Conservation (phyloP, 2,113 vertebrate species). For the Columbina picui region DNA sequence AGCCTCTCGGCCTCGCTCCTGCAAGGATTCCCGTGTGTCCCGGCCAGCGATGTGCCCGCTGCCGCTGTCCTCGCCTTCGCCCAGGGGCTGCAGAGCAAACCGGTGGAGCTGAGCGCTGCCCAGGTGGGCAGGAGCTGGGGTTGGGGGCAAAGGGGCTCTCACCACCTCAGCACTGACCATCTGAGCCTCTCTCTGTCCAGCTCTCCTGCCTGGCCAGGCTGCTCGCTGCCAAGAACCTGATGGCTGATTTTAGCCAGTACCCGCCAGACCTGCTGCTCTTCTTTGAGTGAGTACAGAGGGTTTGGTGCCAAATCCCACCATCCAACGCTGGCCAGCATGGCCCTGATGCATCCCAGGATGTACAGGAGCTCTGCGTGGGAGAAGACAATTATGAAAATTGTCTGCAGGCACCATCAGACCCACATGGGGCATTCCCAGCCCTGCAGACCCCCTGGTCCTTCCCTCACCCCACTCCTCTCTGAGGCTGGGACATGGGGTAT, state of each 20-base stretch:
- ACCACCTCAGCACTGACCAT: accelerated
- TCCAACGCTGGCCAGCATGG: accelerated
- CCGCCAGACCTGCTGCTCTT: slow-evolving; percentile 64
- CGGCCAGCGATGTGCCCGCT: not conserved
- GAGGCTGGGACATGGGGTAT: not conserved
- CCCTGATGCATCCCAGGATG: accelerated
- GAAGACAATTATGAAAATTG: accelerated
- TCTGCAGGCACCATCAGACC: not conserved
- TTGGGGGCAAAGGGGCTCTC: not conserved
- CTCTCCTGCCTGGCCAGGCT: slow-evolving; percentile 75
- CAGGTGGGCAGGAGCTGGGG: slow-evolving; percentile 51
- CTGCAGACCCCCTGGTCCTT: not conserved
- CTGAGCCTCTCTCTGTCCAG: not conserved
- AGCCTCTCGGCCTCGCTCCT: slow-evolving; percentile 10
- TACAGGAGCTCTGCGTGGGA: accelerated
- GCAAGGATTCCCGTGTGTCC: slow-evolving; percentile 57
- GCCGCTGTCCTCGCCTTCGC: slow-evolving; percentile 7
- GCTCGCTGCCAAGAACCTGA: slow-evolving; percentile 19
- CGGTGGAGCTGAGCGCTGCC: slow-evolving; percentile 1
- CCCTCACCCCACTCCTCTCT: not conserved
- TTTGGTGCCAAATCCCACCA: not conserved
- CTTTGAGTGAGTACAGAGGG: slow-evolving; percentile 47
- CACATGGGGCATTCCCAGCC: not conserved
- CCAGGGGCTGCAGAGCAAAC: not conserved
- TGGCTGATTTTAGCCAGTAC: not conserved